Evolutionary conservation across 2,797 vertebrate genomes (phyloP), one percentile per base, ranked within the genome.

Genomic region (Enteromius mattozi): DNA sequence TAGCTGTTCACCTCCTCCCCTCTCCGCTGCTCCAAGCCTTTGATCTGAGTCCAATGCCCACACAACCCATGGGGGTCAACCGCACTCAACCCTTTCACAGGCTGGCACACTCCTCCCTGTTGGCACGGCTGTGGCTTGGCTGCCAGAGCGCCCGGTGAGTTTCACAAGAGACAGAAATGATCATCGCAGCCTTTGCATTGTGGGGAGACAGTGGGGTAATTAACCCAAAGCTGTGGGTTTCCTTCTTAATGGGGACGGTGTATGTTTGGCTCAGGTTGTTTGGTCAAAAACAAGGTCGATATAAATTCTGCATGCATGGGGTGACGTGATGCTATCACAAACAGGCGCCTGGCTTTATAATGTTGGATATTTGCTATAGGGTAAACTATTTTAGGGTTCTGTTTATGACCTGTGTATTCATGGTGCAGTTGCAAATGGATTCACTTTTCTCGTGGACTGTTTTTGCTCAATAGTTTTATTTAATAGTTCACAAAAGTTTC

Each of bases 1-100:
- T 74, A 86, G 87, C 83, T 40, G 45, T 80, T 71, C 56, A 65
- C 68, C 84, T 76, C 74, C 61, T 68, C 47, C 78, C 42, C 66
- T 71, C 54, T 80, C 63, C 56, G 59, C 86, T 68, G 30, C 24
- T 35, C 72, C 69, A 51, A 59, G 88, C 86, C 91, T 95, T 93
- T 94, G 93, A 95, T 95, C 93, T 88, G n/a, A 42, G 81, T 93
- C 94, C 93, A 95, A 90, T 90, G 91, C 82, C 69, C 89, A 90
- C 88, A 89, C 87, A 90, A 90, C 89, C 92, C 86, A 86, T 79
- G 68, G 69, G 92, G 93, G 92, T 93, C 93, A 92, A 90, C 89
- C 87, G 88, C 89, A 90, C 90, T 91, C 90, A 92, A 88, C 85
- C 35, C n/a, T 90, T 89, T 89, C 92, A 83, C 69, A 90, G 90